phyloP scores from a whole-genome alignment of 2,888 invertebrate species.

The Drosophila eohydei region DNA sequence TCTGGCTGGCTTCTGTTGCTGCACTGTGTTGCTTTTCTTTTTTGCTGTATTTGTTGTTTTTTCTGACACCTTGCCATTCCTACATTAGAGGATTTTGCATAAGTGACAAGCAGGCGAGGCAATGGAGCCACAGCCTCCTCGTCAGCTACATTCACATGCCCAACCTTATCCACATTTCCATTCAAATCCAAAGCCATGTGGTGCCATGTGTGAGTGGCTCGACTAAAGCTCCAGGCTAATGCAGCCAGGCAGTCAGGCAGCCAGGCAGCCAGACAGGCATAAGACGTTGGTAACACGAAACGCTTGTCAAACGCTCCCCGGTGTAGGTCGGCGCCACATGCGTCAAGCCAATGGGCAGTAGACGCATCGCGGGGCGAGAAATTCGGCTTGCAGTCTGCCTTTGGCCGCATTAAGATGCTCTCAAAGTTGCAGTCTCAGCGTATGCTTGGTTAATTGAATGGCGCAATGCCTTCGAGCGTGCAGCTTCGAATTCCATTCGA shows the following conservation, averaged over 20 bases:
- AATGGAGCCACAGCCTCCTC: constrained; percentile 15
- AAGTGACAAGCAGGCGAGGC: constrained; percentile 65
- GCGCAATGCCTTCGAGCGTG: constrained; percentile 10
- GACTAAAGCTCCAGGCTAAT: constrained; percentile 61
- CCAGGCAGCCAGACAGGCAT: constrained; percentile 28
- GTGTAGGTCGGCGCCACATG: constrained; percentile 20
- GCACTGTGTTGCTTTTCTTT: constrained; percentile 26
- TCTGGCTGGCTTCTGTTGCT: not conserved
- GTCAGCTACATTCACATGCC: constrained; percentile 19
- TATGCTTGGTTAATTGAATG: constrained; percentile 64
- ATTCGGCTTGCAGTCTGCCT: constrained; percentile 17
- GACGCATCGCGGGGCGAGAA: constrained; percentile 6
- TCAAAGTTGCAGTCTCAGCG: constrained; percentile 40
- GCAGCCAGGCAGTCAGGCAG: constrained; percentile 25
- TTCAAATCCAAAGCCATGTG: constrained; percentile 39
- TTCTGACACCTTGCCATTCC: constrained; percentile 69
- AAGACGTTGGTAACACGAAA: constrained; percentile 56
- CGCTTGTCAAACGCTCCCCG: constrained; percentile 65
- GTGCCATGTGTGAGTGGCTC: constrained; percentile 47
- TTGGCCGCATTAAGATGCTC: constrained; percentile 50
- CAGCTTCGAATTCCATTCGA: constrained; percentile 5
- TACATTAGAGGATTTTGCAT: constrained; percentile 77
- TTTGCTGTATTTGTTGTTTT: constrained; percentile 30
- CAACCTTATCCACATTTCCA: constrained; percentile 28
- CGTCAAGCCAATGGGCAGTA: not conserved